These are phyloP conservation scores for Brienomyrus brachyistius DNA, from an alignment of 2,113 vertebrate genomes.

Conservation along the genomic window DNA sequence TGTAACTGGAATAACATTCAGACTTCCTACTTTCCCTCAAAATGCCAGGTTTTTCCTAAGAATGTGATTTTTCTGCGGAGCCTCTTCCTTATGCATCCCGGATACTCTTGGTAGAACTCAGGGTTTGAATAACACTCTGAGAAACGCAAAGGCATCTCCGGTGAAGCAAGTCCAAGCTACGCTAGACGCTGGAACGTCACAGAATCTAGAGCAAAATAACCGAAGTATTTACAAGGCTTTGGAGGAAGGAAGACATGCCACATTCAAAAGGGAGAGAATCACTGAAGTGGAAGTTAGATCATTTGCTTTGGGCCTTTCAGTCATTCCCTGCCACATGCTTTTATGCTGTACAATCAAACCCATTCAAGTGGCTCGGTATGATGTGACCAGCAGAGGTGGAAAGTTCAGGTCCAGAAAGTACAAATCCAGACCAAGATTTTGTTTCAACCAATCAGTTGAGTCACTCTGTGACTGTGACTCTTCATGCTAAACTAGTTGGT, in stretches of 20 bases:
- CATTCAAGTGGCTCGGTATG: background rate
- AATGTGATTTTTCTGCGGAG: background rate
- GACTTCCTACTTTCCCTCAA: background rate
- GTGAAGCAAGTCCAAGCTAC: background rate
- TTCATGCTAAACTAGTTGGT: background rate
- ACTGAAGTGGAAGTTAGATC: background rate
- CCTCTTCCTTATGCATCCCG: background rate
- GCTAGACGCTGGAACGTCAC: background rate
- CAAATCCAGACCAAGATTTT: background rate
- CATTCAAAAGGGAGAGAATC: background rate
- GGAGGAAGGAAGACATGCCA: background rate
- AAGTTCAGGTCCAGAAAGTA: background rate
- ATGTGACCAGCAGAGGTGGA: background rate
- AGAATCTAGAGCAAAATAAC: background rate
- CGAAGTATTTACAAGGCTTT: background rate
- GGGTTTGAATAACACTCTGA: background rate
- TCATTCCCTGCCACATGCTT: background rate
- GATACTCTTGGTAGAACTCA: background rate
- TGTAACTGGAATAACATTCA: background rate
- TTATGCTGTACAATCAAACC: background rate
- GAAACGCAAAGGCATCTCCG: background rate
- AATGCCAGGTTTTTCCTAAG: background rate
- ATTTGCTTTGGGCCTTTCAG: background rate
- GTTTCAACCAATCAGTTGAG: background rate
- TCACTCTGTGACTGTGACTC: background rate